Percentiles rank a stretch among this genome's conserved stretches.
Evolutionary conservation across 2,888 invertebrate species (phyloP).

Genomic region (Heliconius aoede): DNA sequence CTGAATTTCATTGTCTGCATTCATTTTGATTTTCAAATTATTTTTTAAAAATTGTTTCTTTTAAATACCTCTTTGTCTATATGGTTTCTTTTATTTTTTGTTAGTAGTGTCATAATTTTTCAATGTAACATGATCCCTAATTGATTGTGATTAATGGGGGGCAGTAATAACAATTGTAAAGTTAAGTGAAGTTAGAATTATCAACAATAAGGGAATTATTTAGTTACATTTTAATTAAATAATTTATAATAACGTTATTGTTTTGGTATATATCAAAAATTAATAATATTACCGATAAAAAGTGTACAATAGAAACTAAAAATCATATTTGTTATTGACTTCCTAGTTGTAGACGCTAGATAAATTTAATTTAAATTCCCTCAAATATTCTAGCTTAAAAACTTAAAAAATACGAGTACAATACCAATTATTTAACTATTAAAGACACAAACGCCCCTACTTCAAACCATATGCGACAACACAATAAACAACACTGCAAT

Average conservation of each 20-base stretch:
- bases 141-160: neutral
- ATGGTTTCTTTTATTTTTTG: neutral
- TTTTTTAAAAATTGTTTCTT: neutral
- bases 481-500: conserved; percentile 10
- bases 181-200: neutral
- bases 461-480: conserved; percentile 6
- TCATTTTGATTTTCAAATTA: conserved; percentile 53
- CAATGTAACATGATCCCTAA: neutral
- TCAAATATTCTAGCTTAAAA: neutral
- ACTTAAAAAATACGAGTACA: neutral
- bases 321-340: neutral
- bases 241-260: too few relatives aligned
- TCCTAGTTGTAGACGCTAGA: neutral
- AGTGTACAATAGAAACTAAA: neutral
- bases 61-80: neutral
- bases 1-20: conserved; percentile 70
- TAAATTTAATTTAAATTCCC: neutral
- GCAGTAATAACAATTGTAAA: neutral
- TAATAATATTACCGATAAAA: neutral
- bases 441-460: neutral
- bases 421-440: neutral
- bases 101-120: neutral
- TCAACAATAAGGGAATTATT: neutral
- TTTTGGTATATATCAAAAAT: neutral
- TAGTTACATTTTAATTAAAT: neutral